Conservation (phyloP, 2,113 vertebrate genomes). For the Tilapia sparmanii region DNA sequence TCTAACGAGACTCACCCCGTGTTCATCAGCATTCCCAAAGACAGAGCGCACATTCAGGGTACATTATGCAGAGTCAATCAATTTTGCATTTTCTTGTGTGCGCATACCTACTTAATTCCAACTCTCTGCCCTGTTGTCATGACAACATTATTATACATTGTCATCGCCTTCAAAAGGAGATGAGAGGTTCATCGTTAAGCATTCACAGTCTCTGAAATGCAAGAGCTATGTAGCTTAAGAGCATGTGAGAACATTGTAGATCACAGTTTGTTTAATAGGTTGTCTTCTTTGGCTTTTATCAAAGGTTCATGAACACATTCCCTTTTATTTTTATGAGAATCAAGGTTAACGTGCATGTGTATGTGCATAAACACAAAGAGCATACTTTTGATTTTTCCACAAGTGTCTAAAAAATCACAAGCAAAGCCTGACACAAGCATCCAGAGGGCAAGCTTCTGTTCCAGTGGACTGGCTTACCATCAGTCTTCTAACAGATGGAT, state of each 20-base stretch:
- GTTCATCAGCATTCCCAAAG: slow-evolving; percentile 25
- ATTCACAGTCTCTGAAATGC: neutral
- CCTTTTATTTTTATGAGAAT: neutral
- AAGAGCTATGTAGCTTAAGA: neutral
- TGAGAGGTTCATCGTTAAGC: neutral
- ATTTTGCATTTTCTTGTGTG: slow-evolving; percentile 28
- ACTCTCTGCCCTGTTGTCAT: slow-evolving; percentile 42
- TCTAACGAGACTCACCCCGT: neutral
- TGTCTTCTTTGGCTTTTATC: neutral
- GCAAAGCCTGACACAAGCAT: neutral
- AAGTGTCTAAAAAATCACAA: neutral
- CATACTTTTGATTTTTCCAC: neutral
- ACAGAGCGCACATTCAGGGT: neutral
- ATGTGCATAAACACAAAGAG: neutral
- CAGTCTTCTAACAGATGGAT: slow-evolving; percentile 59
- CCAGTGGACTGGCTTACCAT: slow-evolving; percentile 24
- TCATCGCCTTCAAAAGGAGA: slow-evolving; percentile 1
- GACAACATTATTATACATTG: slow-evolving; percentile 41
- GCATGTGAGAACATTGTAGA: neutral
- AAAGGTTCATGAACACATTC: neutral
- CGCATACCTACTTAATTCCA: slow-evolving; percentile 20
- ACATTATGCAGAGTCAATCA: slow-evolving; percentile 39
- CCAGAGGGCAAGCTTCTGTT: slow-evolving; percentile 9
- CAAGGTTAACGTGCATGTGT: neutral
- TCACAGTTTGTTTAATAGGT: neutral